Evolutionary conservation across 2,113 vertebrate genomes (phyloP), one percentile per base, ranked within the genome.

Genomic region (Halcyon senegalensis): DNA sequence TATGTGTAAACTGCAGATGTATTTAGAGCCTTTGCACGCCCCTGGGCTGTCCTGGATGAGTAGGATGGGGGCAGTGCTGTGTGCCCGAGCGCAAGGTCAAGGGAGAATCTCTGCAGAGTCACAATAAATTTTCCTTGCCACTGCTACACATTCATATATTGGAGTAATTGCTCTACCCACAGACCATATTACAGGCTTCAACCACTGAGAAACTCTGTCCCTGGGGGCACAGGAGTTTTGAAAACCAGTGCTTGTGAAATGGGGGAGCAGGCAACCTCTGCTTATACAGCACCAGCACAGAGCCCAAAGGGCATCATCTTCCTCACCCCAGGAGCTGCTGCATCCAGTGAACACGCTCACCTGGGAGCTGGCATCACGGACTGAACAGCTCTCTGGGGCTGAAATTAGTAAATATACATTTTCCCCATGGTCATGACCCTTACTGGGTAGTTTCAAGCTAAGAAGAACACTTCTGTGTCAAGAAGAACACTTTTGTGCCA

Each of bases 281-380:
- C 43, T 55, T 30, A 31, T 3, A 3, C 16, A 70, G 28, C 7
- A 53, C 16, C 18, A 55, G 28, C 0, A 1, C 33, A 84, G 23
- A 44, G 31, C 27, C 69, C 41, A 37, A 7, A 70, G 41, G 6
- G 5, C 37, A 31, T 31, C 27, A 28, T 46, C 35, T 33, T 74
- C 55, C 33, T 84, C n/a, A 28, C 9, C 21, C 8, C 1, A 1
- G 39, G 35, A 62, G 20, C 69, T 33, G 50, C 50, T 53, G 44
- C 37, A 23, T 24, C 16, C 1, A 2, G 24, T 31, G 37, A 81
- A 48, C 4, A 31, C 1, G 1, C 48, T 73, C 43, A 28, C 39
- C 18, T 67, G 64, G 30, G 33, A 86, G 39, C 53, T 79, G 31
- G 8, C 3, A 3, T 31, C 16, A 4, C 0, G 0, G 46, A 60